Evolutionary conservation across 2,888 invertebrate genomes (phyloP).

Genomic region (Drosophila fungiperda): DNA sequence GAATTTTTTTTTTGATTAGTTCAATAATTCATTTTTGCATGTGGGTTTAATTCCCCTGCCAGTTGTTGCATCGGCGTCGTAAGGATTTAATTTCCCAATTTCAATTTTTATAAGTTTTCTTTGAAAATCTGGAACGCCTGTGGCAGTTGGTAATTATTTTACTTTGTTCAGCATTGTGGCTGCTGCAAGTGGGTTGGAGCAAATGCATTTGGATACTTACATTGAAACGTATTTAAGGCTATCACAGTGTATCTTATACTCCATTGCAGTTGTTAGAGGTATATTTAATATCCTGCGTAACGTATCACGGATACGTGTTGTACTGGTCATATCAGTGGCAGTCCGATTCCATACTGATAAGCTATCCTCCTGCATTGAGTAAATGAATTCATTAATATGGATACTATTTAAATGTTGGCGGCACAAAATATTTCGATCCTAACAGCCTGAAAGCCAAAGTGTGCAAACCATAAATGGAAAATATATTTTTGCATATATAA

Average conservation of each 20-base stretch:
- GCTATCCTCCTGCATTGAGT: conserved; percentile 92
- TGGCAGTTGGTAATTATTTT: neutral
- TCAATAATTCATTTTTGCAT: neutral
- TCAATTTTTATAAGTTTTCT: neutral
- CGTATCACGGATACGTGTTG: conserved; percentile 96
- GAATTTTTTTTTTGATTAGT: conserved; percentile 15
- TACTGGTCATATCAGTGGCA: conserved; percentile 94
- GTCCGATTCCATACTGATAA: conserved; percentile 99
- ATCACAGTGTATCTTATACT: conserved; percentile 95
- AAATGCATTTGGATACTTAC: conserved; percentile 70
- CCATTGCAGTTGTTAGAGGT: conserved; percentile 96
- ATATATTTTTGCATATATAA: neutral
- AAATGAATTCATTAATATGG: conserved; percentile 9
- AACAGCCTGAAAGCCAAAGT: conserved; percentile 46
- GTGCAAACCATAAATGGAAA: neutral
- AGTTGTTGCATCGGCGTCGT: neutral
- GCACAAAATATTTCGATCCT: neutral
- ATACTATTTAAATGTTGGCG: neutral
- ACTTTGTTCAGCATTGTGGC: neutral
- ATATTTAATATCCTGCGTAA: conserved; percentile 97
- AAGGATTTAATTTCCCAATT: conserved; percentile 2
- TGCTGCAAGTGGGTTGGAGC: neutral
- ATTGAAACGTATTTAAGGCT: conserved; percentile 90
- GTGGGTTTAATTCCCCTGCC: neutral
- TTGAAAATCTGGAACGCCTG: conserved; percentile 1